A percentile compares a stretch with the other conserved stretches of the same genome.
Conservation (phyloP, 2,113 vertebrate genomes). For the Penelope pileata region DNA sequence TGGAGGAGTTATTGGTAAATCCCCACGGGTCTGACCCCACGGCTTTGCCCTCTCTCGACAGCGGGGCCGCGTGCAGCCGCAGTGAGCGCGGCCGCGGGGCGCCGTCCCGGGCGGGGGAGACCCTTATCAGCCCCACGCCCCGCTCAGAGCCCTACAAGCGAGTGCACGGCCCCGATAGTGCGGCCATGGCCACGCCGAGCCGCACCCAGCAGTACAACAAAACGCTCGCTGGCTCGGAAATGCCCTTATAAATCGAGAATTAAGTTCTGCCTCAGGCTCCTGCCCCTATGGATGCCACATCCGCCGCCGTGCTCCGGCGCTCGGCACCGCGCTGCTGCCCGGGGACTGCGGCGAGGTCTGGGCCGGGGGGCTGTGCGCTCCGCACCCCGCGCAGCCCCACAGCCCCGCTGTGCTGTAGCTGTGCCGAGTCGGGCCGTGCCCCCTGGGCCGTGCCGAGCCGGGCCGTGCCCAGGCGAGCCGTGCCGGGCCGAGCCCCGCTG, state of each 20-base stretch:
- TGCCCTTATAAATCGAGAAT: not conserved
- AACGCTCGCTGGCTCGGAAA: not conserved
- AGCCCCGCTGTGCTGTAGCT: too few species aligned
- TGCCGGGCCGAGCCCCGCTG: not conserved
- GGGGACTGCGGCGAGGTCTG: not conserved
- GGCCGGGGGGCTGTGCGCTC: not conserved
- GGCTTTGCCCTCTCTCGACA: not conserved
- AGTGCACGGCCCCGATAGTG: constrained; percentile 35
- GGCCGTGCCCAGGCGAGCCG: not conserved
- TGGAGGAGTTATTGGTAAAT: not conserved
- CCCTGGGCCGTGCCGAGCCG: not conserved
- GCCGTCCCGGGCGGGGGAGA: not conserved
- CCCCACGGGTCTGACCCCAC: not conserved
- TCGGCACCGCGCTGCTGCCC: not conserved
- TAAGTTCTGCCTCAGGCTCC: not conserved
- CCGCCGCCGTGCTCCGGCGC: not conserved
- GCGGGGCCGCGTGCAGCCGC: not conserved
- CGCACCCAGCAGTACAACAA: not conserved
- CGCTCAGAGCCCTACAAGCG: not conserved
- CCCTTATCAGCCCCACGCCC: constrained; percentile 43
- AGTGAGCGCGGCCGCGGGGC: not conserved
- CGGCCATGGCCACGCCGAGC: not conserved
- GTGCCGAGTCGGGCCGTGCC: too few species aligned
- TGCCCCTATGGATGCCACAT: not conserved
- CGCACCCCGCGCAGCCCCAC: not conserved